Evolutionary conservation across 1,140 invertebrate genomes (phyloP).

Genomic region (Heliconius melpomene): DNA sequence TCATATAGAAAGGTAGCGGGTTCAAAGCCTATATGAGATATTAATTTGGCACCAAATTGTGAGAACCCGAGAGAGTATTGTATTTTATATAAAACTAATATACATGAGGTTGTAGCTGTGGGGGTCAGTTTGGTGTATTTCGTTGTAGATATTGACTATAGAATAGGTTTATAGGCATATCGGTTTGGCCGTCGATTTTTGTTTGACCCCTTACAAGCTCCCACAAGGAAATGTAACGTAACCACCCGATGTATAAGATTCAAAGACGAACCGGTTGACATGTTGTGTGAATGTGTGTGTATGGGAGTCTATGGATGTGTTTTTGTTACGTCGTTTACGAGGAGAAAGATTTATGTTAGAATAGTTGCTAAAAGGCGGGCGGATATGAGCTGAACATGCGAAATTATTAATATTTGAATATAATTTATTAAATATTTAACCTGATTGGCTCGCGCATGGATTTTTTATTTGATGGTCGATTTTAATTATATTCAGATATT

Average conservation of each 20-base stretch:
- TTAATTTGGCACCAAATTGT: neutral
- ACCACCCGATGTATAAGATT: neutral
- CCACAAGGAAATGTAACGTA: slow-evolving; percentile 24
- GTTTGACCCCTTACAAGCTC: slow-evolving; percentile 50
- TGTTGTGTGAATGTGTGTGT: slow-evolving; percentile 29
- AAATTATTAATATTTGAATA: neutral
- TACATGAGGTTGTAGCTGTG: slow-evolving; percentile 29
- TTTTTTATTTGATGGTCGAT: neutral
- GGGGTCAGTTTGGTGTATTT: slow-evolving; percentile 39
- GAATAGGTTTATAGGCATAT: slow-evolving; percentile 21
- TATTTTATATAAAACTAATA: slow-evolving; percentile 8
- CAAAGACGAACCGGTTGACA: slow-evolving; percentile 14
- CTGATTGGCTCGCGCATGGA: neutral
- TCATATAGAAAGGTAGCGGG: neutral
- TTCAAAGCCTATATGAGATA: neutral
- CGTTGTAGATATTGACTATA: slow-evolving; percentile 31
- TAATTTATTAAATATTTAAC: neutral
- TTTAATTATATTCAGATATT: neutral
- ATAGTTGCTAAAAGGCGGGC: slow-evolving; percentile 16
- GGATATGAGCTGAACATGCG: neutral
- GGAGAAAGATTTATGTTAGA: slow-evolving; percentile 51
- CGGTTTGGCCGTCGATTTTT: slow-evolving; percentile 34
- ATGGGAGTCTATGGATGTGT: slow-evolving; percentile 49
- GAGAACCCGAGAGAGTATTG: neutral
- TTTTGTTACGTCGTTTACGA: slow-evolving; percentile 63